Evolutionary conservation across 2,797 vertebrate genomes (phyloP).

Genomic region (Allobates femoralis): DNA sequence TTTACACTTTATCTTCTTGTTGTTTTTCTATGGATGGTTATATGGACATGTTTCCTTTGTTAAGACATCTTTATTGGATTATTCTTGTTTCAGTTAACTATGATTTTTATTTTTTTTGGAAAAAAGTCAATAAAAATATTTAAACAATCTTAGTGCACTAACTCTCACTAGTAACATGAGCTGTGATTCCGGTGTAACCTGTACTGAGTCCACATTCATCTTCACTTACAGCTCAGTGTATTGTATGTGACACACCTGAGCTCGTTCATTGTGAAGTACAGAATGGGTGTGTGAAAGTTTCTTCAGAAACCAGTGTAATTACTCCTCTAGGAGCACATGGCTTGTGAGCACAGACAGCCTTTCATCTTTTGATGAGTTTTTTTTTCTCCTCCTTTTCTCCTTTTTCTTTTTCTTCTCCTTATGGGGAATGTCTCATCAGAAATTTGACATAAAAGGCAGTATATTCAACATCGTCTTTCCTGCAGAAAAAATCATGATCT

Average conservation of each 20-base stretch:
- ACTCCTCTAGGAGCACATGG: neutral
- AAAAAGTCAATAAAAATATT: no score
- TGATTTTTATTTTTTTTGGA: no score
- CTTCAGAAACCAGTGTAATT: slow-evolving; percentile 32
- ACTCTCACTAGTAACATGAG: neutral
- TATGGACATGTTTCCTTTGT: no score
- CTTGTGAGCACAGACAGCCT: neutral
- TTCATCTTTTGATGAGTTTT: neutral
- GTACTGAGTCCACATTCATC: neutral
- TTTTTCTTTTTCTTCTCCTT: neutral
- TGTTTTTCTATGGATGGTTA: no score
- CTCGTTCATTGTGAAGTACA: neutral
- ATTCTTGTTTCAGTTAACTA: no score
- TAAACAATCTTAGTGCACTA: no score
- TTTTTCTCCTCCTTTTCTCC: neutral
- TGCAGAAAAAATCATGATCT: no score
- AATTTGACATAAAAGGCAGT: no score
- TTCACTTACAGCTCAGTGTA: neutral
- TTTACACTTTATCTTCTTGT: no score
- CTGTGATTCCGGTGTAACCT: neutral
- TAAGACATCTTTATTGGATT: no score
- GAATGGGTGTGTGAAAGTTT: slow-evolving; percentile 36
- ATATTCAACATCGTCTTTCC: no score
- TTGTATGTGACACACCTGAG: slow-evolving; percentile 26
- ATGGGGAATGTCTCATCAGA: neutral